These are phyloP conservation scores for Liparis tanakae DNA, from an alignment of 2,797 vertebrate genomes.

Conservation along the genomic window DNA sequence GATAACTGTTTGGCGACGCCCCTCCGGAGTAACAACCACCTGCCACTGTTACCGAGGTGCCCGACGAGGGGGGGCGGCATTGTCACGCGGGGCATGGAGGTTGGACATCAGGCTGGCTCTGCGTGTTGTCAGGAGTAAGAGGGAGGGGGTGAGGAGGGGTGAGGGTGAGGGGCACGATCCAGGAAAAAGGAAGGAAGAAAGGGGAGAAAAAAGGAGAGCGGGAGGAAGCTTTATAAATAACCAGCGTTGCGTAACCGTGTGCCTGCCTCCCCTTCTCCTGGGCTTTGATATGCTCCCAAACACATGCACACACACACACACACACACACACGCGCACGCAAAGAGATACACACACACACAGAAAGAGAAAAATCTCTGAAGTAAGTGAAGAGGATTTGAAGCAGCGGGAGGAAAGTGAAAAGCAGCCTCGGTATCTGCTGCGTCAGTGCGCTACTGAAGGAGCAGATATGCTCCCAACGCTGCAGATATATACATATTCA, in stretches of 20 bases:
- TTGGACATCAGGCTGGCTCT: conserved; percentile 58
- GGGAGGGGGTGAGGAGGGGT: neutral
- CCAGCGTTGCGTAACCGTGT: conserved; percentile 78
- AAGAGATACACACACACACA: conserved; percentile 33
- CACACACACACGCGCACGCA: conserved; percentile 41
- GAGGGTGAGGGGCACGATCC: conserved; percentile 25
- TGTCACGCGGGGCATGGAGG: conserved; percentile 53
- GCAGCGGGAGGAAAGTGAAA: conserved; percentile 59
- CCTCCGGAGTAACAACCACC: conserved; percentile 64
- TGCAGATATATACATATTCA: conserved; percentile 28
- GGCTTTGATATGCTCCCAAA: conserved; percentile 78
- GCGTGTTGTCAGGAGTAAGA: conserved; percentile 43
- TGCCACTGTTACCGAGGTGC: conserved; percentile 67
- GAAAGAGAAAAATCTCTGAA: conserved; percentile 62
- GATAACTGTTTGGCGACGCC: conserved; percentile 50
- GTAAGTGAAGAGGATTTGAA: conserved; percentile 68
- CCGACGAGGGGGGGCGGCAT: conserved; percentile 50
- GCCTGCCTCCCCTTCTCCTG: conserved; percentile 68
- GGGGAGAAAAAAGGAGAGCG: conserved; percentile 35
- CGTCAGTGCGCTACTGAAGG: conserved; percentile 70
- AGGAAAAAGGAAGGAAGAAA: conserved; percentile 46
- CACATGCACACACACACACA: conserved; percentile 39
- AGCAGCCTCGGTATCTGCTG: conserved; percentile 66
- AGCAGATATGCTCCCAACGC: conserved; percentile 44
- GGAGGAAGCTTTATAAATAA: conserved; percentile 83